Conservation (phyloP, 2,113 vertebrate species). For the Taurulus bubalis region DNA sequence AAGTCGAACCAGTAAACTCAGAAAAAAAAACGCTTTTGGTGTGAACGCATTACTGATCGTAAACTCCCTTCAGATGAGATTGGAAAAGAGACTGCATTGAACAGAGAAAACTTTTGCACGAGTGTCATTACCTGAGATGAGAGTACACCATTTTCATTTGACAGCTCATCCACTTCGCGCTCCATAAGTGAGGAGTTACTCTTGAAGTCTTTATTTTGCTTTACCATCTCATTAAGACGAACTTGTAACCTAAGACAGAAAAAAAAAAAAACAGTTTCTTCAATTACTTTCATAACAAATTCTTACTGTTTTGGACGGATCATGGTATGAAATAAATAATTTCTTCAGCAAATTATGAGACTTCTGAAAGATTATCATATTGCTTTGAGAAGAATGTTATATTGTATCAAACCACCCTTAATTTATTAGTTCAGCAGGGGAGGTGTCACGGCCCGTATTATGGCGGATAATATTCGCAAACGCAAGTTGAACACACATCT, state of each 20-base stretch:
- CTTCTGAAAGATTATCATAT: not conserved
- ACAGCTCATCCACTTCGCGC: constrained; percentile 87
- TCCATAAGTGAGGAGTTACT: constrained; percentile 88
- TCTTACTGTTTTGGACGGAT: not conserved
- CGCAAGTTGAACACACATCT: not conserved
- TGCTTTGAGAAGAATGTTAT: not conserved
- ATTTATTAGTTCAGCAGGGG: not conserved
- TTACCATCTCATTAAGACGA: constrained; percentile 87
- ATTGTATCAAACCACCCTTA: not conserved
- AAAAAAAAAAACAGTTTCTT: not conserved
- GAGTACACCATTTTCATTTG: constrained; percentile 90
- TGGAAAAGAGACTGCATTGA: not conserved
- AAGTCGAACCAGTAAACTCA: too few species aligned
- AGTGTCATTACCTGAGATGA: constrained; percentile 86
- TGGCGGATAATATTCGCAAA: not conserved
- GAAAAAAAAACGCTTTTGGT: too few species aligned
- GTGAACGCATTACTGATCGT: too few species aligned
- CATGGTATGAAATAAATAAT: not conserved
- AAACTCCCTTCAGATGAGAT: not conserved
- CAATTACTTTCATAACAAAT: not conserved
- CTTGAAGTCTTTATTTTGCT: constrained; percentile 89
- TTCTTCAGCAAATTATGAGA: not conserved
- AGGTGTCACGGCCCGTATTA: not conserved
- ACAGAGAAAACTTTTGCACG: not conserved
- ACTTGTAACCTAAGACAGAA: constrained; percentile 80